Evolutionary conservation across 2,888 invertebrate species (phyloP), one percentile per base, ranked within the genome.

Genomic region (Lypha dubia): DNA sequence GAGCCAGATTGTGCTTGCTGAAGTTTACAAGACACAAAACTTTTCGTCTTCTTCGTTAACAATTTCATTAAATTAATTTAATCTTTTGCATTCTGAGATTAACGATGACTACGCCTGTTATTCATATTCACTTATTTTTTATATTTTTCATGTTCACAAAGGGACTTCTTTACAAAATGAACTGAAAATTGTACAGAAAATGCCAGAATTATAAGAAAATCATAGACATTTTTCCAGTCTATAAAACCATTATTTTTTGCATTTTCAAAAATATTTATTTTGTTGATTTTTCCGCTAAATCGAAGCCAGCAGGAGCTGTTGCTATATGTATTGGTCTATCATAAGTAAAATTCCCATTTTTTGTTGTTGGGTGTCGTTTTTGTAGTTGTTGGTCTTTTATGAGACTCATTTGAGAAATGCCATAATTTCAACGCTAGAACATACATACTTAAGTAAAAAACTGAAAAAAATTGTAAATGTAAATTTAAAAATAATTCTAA

Each of bases 381-480:
- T 35, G 28, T 49, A 35, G 9, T 13, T 68, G 1, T 20, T 60
- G 13, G 6, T 41, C 41, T 46, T 65, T 79, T 51, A 80, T 80
- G 75, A 76, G 67, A 60, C 75, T 46, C 67, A 84, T 81, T 84
- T 74, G 74, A 77, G 53, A 84, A 76, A 84, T 84, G 70, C 84
- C 70, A 81, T 81, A 84, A 84, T 84, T 81, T 84, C 77, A 84
- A 58, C 67, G 56, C 63, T 56, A 71, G n/a, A 83, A 79, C 41
- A n/a, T n/a, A n/a, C n/a, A n/a, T n/a, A n/a, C n/a, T n/a, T n/a
- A n/a, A n/a, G 32, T 58, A 65, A 53, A 20, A 4, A 28, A 17
- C 17, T 17, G 17, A 46, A 46, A 17, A 65, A 22, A 60, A 68
- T 38, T n/a, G 32, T 28, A 60, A 73, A 62, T 62, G 17, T 65